Evolutionary conservation across 2,113 vertebrate genomes (phyloP).

Genomic region (Spheniscus mendiculus): DNA sequence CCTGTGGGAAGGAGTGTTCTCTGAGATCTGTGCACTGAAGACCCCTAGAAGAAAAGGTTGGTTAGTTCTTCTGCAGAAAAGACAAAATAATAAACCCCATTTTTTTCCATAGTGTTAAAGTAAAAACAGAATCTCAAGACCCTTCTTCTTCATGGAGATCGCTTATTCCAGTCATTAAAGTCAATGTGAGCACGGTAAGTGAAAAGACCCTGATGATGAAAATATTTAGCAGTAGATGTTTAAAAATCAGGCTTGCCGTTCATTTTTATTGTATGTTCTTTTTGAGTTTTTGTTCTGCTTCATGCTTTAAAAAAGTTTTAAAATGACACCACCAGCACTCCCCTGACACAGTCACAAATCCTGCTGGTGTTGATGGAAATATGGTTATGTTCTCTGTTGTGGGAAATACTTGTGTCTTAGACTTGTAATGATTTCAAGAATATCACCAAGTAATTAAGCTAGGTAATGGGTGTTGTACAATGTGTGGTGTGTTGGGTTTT

Average conservation of each 20-base stretch:
- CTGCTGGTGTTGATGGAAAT: neutral
- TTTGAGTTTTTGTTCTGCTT: neutral
- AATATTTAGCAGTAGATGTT: neutral
- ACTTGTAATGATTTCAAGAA: neutral
- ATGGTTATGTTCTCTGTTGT: neutral
- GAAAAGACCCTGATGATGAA: neutral
- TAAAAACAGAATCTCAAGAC: constrained; percentile 90
- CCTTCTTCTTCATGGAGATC: constrained; percentile 95
- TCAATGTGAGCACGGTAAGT: constrained; percentile 97
- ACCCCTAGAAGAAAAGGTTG: neutral
- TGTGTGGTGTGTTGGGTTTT: neutral
- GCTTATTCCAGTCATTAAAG: constrained; percentile 97
- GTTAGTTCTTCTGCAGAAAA: neutral
- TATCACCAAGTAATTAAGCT: neutral
- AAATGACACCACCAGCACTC: neutral
- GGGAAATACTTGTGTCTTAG: neutral
- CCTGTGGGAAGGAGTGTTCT: neutral
- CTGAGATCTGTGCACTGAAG: neutral
- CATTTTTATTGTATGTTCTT: neutral
- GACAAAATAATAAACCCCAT: neutral
- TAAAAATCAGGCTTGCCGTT: neutral
- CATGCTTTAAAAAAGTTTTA: neutral
- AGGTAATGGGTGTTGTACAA: neutral
- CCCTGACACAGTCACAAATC: neutral
- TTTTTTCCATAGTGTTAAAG: constrained; percentile 80